These are phyloP conservation scores for Dynastes tityus DNA, from an alignment of 2,888 invertebrate genomes.

Conservation along the genomic window DNA sequence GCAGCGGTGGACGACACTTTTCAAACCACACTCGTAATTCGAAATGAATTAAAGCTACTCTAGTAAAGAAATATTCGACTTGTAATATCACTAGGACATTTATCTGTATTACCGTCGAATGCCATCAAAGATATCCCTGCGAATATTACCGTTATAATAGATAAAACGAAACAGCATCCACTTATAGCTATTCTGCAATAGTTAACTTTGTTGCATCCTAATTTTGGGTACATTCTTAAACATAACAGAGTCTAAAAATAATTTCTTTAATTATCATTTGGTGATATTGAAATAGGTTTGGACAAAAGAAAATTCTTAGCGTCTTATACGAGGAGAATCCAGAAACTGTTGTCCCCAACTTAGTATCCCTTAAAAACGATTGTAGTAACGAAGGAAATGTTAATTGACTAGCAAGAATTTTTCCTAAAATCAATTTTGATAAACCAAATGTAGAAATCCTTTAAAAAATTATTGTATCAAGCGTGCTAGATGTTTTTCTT, in stretches of 20 bases:
- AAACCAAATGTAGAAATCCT: no score
- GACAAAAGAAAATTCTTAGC: not conserved
- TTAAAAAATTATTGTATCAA: no score
- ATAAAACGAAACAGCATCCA: slow-evolving; percentile 7
- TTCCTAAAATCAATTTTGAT: no score
- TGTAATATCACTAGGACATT: not conserved
- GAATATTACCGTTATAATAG: slow-evolving; percentile 31
- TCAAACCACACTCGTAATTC: no score
- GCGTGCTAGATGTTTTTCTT: no score
- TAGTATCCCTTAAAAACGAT: no score
- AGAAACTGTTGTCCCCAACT: no score
- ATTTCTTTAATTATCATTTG: not conserved
- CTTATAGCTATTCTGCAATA: slow-evolving; percentile 19
- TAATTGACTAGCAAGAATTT: no score
- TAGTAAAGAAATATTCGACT: no score
- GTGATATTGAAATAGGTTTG: not conserved
- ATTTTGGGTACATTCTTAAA: slow-evolving; percentile 31
- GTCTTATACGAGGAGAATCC: not conserved
- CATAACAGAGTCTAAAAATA: slow-evolving; percentile 26
- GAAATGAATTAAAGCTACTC: no score
- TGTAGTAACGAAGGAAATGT: no score
- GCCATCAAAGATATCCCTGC: slow-evolving; percentile 37
- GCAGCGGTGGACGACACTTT: no score
- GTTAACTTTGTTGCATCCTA: slow-evolving; percentile 27
- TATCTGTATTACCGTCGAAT: slow-evolving; percentile 34